Evolutionary conservation across 1,140 invertebrate genomes (phyloP), one percentile per base, ranked within the genome.

Genomic region (Ceratosolen fusciceps): DNA sequence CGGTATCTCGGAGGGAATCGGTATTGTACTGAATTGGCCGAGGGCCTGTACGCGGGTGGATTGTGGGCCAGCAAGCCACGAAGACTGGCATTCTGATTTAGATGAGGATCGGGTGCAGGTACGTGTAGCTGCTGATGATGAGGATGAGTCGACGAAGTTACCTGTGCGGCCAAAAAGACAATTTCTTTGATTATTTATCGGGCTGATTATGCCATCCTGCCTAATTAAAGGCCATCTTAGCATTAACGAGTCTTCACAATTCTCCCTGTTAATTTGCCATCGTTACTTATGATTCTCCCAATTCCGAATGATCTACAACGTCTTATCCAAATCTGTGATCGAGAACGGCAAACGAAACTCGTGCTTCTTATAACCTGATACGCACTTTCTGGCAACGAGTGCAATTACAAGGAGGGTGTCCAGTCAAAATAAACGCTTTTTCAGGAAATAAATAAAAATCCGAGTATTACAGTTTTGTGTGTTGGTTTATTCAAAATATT

Each of bases 81-180:
- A 34, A 90, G 81, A 83, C 85, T 90, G 0, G 88, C 82, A 52
- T 88, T 89, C 74, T 88, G 89, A 81, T 84, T 84, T 37, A 88
- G 83, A 74, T 89, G 89, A 71, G 90, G 89, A 29, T 88, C 84
- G 9, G 88, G 88, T 49, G 86, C 86, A 68, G 89, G 86, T 74
- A 87, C 86, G 26, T 83, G 83, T 71, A 86, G 80, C 49, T 85
- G 85, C 68, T 86, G 83, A 31, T 86, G 85, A 82, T 90, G 89
- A 12, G 92, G 91, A 87, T 90, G 91, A 0, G 91, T 91, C 2
- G 91, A 91, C 3, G 91, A 91, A 8, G 91, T 91, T 14, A 91
- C 90, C 85, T 90, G 85, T n/a, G 58, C 88, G 85, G 7, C 52
- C 14, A 78, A 58, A 72, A 71, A 70, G 0, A 19, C 4, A n/a